A percentile compares a stretch with the other conserved stretches of the same genome.
These are phyloP conservation scores for Dichetophora obliterata DNA, from an alignment of 2,888 invertebrate species.

Conservation along the genomic window DNA sequence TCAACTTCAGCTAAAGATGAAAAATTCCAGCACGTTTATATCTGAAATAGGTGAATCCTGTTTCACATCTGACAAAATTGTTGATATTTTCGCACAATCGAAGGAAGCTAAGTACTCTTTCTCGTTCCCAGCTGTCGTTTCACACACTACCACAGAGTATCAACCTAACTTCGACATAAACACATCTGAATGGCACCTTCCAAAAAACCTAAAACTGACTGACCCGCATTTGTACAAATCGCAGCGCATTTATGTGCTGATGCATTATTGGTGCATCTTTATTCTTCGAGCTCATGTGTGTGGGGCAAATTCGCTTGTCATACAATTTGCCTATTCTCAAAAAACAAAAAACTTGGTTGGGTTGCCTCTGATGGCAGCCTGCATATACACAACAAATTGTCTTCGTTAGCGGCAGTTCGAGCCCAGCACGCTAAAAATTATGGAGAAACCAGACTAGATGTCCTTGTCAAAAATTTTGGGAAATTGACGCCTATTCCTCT, in stretches of 20 bases:
- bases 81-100: not conserved
- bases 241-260: slow-evolving; percentile 43
- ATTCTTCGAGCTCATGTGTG: slow-evolving; percentile 47
- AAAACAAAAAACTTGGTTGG: slow-evolving; percentile 45
- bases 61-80: not conserved
- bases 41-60: not conserved
- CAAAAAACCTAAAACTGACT: slow-evolving; percentile 44
- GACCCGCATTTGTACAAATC: slow-evolving; percentile 45
- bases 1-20: not conserved
- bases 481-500: slow-evolving; percentile 2
- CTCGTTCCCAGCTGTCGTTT: slow-evolving; percentile 42
- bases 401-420: not conserved
- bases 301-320: slow-evolving; percentile 45
- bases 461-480: slow-evolving; percentile 30
- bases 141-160: slow-evolving; percentile 46
- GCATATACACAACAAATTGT: not conserved
- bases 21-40: not conserved
- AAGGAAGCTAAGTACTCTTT: not conserved
- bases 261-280: slow-evolving; percentile 46
- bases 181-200: slow-evolving; percentile 39
- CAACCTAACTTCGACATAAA: slow-evolving; percentile 43
- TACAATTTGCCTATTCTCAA: slow-evolving; percentile 38
- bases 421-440: not conserved
- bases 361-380: slow-evolving; percentile 42
- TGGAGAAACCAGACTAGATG: not conserved